Evolutionary conservation across 2,797 vertebrate species (phyloP), one percentile per base, ranked within the genome.

Genomic region (Chiroxiphia lanceolata): DNA sequence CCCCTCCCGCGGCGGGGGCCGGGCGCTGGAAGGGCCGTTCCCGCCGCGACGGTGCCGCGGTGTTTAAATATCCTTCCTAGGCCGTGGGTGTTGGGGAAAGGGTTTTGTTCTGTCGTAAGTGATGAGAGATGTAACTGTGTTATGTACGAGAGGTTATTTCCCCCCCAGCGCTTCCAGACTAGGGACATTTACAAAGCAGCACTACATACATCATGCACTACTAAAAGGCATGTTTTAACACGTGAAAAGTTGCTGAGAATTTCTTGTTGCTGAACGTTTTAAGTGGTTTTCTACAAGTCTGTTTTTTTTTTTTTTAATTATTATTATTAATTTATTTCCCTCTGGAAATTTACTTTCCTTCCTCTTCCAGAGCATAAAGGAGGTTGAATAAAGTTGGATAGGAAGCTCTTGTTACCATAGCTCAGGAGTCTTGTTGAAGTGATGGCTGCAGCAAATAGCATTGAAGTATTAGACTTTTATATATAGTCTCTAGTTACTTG

Each of bases 161-260:
- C 9, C 8, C 8, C 40, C 4, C 38, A 2, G 2, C 34, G 4
- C 4, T 14, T 34, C 10, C 23, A 1, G 45, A 0, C 4, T 4
- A 0, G 68, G 10, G 68, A 7, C 7, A 2, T 13, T 11, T 6
- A 3, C 53, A 5, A 2, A 44, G 44, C 33, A 5, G 23, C 68
- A 0, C 33, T 22, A 0, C 19, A 4, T 19, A 5, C 22, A 0
- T 4, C 9, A 18, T 6, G 18, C 53, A 0, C n/a, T 20, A 11
- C 60, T 40, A 0, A 14, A 25, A n/a, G 40, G 21, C 40, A 0
- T 17, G 48, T 8, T 64, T 3, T 1, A 16, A 2, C 3, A 1
- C 2, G 3, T 5, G 27, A 13, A 16, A 26, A 34, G 6, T 4
- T 40, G 38, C 31, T 5, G 6, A 5, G 6, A 2, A 11, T 14